These are phyloP conservation scores for Puffinus mauretanicus DNA, from an alignment of 2,113 vertebrate genomes.

Conservation along the genomic window DNA sequence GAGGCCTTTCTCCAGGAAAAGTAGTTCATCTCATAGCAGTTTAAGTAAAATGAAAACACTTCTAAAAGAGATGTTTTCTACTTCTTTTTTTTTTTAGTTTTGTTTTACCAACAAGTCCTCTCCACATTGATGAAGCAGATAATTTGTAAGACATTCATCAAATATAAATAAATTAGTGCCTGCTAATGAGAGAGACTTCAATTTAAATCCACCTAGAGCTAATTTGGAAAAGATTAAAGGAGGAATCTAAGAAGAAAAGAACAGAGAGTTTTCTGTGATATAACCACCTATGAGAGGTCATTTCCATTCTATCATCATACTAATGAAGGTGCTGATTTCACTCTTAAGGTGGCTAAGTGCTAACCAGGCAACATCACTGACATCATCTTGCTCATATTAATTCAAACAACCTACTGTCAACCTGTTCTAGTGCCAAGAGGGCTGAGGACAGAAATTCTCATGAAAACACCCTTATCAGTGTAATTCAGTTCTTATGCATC, in stretches of 20 bases:
- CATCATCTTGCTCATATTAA: background rate
- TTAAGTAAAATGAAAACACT: background rate
- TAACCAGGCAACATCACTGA: background rate
- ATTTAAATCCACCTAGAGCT: background rate
- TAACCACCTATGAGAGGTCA: background rate
- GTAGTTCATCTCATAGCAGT: background rate
- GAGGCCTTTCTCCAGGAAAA: background rate
- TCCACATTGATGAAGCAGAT: background rate
- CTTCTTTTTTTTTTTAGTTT: background rate
- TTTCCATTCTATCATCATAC: background rate
- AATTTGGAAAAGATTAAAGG: background rate
- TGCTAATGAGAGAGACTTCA: background rate
- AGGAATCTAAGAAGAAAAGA: background rate
- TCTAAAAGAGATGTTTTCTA: background rate
- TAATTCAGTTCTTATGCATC: background rate
- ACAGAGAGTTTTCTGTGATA: background rate
- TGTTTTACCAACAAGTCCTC: background rate
- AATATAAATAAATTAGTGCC: constrained; percentile 24
- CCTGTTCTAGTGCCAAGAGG: background rate
- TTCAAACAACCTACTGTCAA: background rate
- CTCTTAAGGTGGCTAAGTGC: background rate
- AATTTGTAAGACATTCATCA: constrained; percentile 12
- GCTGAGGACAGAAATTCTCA: background rate
- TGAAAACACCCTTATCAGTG: background rate
- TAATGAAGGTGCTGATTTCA: background rate